These are phyloP conservation scores for Esox niger DNA, from an alignment of 2,113 vertebrate species.

Conservation along the genomic window DNA sequence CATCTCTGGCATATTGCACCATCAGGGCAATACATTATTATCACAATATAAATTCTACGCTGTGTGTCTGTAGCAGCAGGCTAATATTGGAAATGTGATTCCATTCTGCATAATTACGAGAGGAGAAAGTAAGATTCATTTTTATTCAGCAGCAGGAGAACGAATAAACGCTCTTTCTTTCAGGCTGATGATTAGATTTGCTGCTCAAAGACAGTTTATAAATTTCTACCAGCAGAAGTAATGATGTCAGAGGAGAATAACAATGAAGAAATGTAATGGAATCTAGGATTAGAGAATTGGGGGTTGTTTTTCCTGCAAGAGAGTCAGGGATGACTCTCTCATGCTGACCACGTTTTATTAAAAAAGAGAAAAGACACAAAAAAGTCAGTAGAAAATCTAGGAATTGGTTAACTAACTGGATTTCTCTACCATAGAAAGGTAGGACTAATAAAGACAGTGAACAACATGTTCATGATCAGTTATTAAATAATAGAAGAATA, in stretches of 20 bases:
- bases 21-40: conserved; percentile 24
- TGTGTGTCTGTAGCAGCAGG: conserved; percentile 9
- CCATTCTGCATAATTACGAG: conserved; percentile 47
- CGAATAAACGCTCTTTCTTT: conserved; percentile 16
- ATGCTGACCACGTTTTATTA: conserved; percentile 17
- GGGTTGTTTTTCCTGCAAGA: neutral
- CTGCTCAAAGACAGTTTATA: conserved; percentile 43
- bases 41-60: conserved; percentile 36
- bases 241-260: conserved; percentile 19
- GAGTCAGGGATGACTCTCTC: conserved; percentile 9
- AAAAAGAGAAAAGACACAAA: neutral
- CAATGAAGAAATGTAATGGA: conserved; percentile 46
- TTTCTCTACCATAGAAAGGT: conserved; percentile 4
- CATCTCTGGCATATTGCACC: conserved; percentile 32
- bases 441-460: neutral
- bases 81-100: conserved; percentile 41
- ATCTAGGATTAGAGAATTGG: conserved; percentile 25
- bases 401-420: conserved; percentile 19
- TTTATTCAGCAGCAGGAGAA: conserved; percentile 26
- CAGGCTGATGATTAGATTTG: conserved; percentile 49
- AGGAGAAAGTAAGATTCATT: conserved; percentile 36
- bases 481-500: neutral
- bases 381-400: conserved; percentile 1
- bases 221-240: conserved; percentile 27
- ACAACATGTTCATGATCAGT: neutral